Evolutionary conservation across 2,113 vertebrate genomes (phyloP), one percentile per base, ranked within the genome.

Genomic region (Sula dactylatra): DNA sequence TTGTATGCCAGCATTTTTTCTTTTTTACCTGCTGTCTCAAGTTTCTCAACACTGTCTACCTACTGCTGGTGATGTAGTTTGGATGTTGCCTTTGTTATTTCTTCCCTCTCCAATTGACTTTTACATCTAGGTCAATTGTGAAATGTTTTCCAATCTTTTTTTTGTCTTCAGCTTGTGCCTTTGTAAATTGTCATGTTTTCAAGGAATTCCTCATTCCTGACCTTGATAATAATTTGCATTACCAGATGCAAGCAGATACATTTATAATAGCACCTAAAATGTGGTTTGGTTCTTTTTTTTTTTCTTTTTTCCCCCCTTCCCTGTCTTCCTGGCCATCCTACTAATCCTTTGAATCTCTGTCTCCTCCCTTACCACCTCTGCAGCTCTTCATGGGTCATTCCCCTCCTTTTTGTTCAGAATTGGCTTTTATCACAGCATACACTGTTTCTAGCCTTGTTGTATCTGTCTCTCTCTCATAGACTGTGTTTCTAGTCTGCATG

Each of bases 401-500:
- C 29, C 5, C 12, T 65, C 34, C 13, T 92, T 21, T 47, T 85
- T 50, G 27, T 79, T 80, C 66, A 77, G 31, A 89, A 67, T 38
- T 78, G 52, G 64, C 26, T 86, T 86, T 85, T 66, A 11, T 78
- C 55, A 45, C 24, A 79, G 34, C n/a, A 56, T 11, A n/a, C 1
- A 0, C 32, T 74, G 16, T 94, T 94, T 79, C 56, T 87, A 76
- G 85, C 62, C 7, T 38, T 87, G 54, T 86, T 52, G 9, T 55
- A 45, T 22, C 42, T 89, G 21, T 83, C 7, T 72, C 7, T 87
- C 6, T 87, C 29, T 59, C 22, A n/a, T 36, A 83, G 38, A 71
- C 21, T 66, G 34, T 89, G 11, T 91, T 86, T 94, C 34, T 89
- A 82, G 45, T 80, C 70, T 95, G 89, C 71, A 85, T 95, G 92